Percentiles rank a stretch among this genome's conserved stretches.
These are phyloP conservation scores for Hermatobates lingyangjiaoensis DNA, from an alignment of 1,140 invertebrate species.

Conservation along the genomic window DNA sequence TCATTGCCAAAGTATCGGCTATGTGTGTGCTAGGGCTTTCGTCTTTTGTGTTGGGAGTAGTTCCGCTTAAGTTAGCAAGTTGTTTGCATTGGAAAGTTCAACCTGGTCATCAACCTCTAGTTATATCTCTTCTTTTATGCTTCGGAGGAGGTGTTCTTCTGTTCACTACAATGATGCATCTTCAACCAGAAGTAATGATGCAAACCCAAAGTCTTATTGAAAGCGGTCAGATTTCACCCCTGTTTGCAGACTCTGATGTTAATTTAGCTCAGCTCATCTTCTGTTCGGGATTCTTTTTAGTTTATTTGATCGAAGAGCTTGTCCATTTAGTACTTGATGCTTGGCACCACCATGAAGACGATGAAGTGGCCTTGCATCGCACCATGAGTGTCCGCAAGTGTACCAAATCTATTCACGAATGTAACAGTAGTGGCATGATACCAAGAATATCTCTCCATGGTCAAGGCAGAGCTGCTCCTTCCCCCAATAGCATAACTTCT, in stretches of 20 bases:
- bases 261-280: slow-evolving; percentile 44
- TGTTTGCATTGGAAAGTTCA: slow-evolving; percentile 21
- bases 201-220: slow-evolving; percentile 26
- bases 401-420: slow-evolving; percentile 22
- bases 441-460: slow-evolving; percentile 14
- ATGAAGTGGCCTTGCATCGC: slow-evolving; percentile 30
- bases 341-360: slow-evolving; percentile 22
- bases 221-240: slow-evolving; percentile 21
- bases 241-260: slow-evolving; percentile 16
- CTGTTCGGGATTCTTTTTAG: slow-evolving; percentile 49
- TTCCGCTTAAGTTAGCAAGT: slow-evolving; percentile 34
- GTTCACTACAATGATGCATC: slow-evolving; percentile 54
- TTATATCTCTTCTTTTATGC: slow-evolving; percentile 42
- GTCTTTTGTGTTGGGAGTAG: slow-evolving; percentile 43
- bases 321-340: slow-evolving; percentile 37
- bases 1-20: slow-evolving; percentile 41
- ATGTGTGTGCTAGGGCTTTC: slow-evolving; percentile 45
- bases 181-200: slow-evolving; percentile 52
- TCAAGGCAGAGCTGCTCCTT: not conserved
- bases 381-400: slow-evolving; percentile 33
- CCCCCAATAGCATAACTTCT: slow-evolving; percentile 15
- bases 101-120: slow-evolving; percentile 24
- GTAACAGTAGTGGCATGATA: slow-evolving; percentile 17
- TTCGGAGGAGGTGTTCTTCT: slow-evolving; percentile 65
- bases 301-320: slow-evolving; percentile 49